Evolutionary conservation across 2,797 vertebrate species (phyloP), one percentile per base, ranked within the genome.

Genomic region (Chromis chromis): DNA sequence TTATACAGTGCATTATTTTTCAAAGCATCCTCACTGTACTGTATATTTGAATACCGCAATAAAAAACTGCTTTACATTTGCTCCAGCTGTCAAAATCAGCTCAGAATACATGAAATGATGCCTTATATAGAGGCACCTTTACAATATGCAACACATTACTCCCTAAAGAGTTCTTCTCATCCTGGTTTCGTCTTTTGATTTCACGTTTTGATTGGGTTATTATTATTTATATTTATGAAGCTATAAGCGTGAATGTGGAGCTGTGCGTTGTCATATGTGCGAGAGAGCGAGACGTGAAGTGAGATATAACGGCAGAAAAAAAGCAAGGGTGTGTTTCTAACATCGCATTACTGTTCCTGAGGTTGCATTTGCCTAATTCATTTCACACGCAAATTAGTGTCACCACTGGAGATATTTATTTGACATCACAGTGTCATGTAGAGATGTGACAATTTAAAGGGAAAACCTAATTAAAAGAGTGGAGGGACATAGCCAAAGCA

Each of bases 311-410:
- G 8, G 25, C 17, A 63, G 17, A 54, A 36, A 68, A 10, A 31
- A 36, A 36, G 3, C 33, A 36, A 62, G 56, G 31, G 56, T 71
- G 55, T 64, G 52, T 70, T 71, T 65, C 79, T 80, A 48, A 74
- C 39, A 21, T 64, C 36, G 40, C 42, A 55, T 77, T 46, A 50
- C 56, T 72, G 46, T 58, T 86, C 64, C 61, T 49, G 70, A 33
- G 36, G 65, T 53, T 70, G 52, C 62, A 74, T 76, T 84, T n/a
- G 46, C 49, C 72, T 62, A 12, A 58, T 72, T 70, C n/a, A 78
- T 80, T 80, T 78, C 40, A 60, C 17, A 68, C 81, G 52, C 69
- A 83, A 83, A 87, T 84, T 9, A 48, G 48, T 33, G n/a, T 48
- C 52, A 16, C 49, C 67, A 60, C 67, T 28, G 52, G 22, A 54